Conservation (phyloP, 2,113 vertebrate genomes). For the Sorex fumeus region DNA sequence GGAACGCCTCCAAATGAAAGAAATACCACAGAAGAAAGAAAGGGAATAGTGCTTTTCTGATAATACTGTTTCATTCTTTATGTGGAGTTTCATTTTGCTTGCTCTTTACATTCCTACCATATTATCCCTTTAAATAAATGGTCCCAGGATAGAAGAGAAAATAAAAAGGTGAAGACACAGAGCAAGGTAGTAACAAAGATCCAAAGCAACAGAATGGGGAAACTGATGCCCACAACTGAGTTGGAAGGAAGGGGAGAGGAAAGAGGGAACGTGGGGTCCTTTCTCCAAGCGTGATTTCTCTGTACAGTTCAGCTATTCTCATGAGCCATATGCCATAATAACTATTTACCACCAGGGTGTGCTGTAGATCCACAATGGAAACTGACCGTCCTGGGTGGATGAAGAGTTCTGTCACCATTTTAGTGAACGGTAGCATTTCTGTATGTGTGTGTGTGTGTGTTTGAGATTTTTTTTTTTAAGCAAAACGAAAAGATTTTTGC, state of each 20-base stretch:
- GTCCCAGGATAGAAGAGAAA: background rate
- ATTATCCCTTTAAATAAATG: conserved; percentile 21
- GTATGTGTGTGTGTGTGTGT: too few relatives aligned
- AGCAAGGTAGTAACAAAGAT: too few relatives aligned
- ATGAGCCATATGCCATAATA: background rate
- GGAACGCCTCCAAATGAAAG: too few relatives aligned
- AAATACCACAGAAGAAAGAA: too few relatives aligned
- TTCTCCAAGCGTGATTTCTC: background rate
- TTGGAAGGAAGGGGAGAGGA: background rate
- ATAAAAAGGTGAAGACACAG: too few relatives aligned
- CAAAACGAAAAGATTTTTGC: conserved; percentile 63
- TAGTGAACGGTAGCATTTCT: background rate
- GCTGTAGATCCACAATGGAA: conserved; percentile 84
- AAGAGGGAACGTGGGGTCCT: background rate
- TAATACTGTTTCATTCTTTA: conserved; percentile 27
- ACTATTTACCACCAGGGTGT: conserved; percentile 85
- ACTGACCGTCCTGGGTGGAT: background rate
- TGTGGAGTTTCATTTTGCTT: background rate
- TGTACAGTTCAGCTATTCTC: background rate
- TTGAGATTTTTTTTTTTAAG: conserved; percentile 35
- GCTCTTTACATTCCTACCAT: background rate
- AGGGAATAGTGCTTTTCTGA: background rate
- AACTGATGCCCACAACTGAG: too few relatives aligned
- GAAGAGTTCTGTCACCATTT: background rate
- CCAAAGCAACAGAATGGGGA: too few relatives aligned